A percentile compares a stretch with the other conserved stretches of the same genome.
Conservation (phyloP, 2,888 invertebrate genomes). For the Archips crataeganus region DNA sequence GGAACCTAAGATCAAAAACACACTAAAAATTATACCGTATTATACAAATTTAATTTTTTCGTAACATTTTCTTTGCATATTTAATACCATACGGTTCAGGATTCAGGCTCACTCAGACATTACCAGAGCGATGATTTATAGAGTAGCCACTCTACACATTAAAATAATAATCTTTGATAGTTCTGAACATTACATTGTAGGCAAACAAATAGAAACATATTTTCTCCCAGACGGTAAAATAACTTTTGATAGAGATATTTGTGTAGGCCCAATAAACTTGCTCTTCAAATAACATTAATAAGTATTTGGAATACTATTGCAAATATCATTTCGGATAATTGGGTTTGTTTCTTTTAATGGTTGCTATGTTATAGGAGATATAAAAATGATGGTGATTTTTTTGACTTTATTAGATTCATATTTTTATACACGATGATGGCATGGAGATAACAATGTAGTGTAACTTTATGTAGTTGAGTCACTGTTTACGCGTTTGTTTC, state of each 20-base stretch:
- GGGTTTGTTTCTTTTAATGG: conserved; percentile 14
- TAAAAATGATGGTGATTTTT: background rate
- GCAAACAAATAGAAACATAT: conserved; percentile 69
- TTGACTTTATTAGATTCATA: background rate
- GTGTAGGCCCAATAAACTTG: conserved; percentile 65
- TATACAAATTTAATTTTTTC: no score
- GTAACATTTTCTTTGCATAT: no score
- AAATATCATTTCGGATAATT: conserved; percentile 6
- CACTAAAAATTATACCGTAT: no score
- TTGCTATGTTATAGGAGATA: conserved; percentile 5
- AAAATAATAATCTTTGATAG: conserved; percentile 49
- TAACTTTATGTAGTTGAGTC: no score
- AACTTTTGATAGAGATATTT: conserved; percentile 75
- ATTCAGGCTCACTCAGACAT: no score
- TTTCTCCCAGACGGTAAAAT: conserved; percentile 67
- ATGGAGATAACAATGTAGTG: no score
- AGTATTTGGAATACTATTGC: conserved; percentile 26
- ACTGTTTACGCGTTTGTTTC: no score
- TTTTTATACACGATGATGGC: background rate
- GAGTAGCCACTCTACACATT: conserved; percentile 32
- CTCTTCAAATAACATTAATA: conserved; percentile 67
- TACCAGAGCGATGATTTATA: background rate
- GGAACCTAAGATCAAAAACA: no score
- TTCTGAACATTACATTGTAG: conserved; percentile 57
- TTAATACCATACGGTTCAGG: no score